Conservation (phyloP, 2,797 vertebrate species). For the Arnoldichthys spilopterus region DNA sequence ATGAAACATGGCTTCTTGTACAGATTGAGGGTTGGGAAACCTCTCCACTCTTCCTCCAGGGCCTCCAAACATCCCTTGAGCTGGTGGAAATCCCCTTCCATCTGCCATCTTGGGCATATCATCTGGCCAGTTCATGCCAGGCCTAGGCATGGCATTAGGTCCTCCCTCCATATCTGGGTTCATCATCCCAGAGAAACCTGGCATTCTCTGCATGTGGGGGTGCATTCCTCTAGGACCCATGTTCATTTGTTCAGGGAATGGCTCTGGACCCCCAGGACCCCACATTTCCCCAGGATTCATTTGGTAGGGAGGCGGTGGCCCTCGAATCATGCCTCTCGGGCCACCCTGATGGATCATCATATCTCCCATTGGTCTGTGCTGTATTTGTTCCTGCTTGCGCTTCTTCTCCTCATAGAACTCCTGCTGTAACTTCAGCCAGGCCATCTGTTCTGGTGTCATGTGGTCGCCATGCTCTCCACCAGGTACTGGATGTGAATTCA, state of each 20-base stretch:
- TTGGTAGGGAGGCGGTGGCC: slow-evolving; percentile 95
- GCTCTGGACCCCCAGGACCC: slow-evolving; percentile 89
- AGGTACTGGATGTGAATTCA: slow-evolving; percentile 84
- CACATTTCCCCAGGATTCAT: slow-evolving; percentile 94
- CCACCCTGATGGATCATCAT: slow-evolving; percentile 98
- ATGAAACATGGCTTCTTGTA: slow-evolving; percentile 96
- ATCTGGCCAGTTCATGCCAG: slow-evolving; percentile 95
- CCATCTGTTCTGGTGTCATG: slow-evolving; percentile 98
- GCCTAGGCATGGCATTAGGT: slow-evolving; percentile 83
- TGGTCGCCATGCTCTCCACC: slow-evolving; percentile 91
- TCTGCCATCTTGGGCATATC: slow-evolving; percentile 97
- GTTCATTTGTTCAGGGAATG: slow-evolving; percentile 91
- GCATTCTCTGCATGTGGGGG: slow-evolving; percentile 94
- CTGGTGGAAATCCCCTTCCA: slow-evolving; percentile 88
- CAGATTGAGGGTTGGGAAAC: slow-evolving; percentile 93
- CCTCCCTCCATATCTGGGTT: slow-evolving; percentile 96
- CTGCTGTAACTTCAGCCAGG: slow-evolving; percentile 97
- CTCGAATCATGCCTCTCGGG: slow-evolving; percentile 91
- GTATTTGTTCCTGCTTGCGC: slow-evolving; percentile 95
- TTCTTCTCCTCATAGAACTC: slow-evolving; percentile 98
- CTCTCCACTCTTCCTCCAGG: slow-evolving; percentile 94
- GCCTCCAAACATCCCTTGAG: slow-evolving; percentile 85
- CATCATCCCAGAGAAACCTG: slow-evolving; percentile 95
- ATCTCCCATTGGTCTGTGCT: slow-evolving; percentile 94
- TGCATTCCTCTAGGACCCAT: slow-evolving; percentile 93